phyloP scores from a whole-genome alignment of 1,140 invertebrate genomes.

The Lasaia peninsularis region DNA sequence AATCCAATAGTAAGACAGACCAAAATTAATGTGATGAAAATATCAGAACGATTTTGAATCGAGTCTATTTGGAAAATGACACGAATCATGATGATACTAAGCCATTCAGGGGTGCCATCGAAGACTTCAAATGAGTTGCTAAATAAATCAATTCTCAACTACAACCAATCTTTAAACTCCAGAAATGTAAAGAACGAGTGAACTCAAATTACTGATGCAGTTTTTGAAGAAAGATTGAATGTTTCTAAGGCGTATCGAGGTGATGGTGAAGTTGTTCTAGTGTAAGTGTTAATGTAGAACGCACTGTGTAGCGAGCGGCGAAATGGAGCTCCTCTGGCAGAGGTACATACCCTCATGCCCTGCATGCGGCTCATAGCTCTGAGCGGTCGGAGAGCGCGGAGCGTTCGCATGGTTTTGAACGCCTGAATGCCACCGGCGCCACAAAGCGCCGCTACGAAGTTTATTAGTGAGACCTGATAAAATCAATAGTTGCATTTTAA shows the following conservation, averaged over 20 bases:
- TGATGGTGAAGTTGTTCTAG: slow-evolving; percentile 40
- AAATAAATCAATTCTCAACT: slow-evolving; percentile 47
- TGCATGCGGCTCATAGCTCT: slow-evolving; percentile 98
- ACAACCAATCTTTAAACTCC: slow-evolving; percentile 46
- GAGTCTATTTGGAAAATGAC: slow-evolving; percentile 41
- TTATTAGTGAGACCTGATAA: slow-evolving; percentile 95
- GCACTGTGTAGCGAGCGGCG: slow-evolving; percentile 38
- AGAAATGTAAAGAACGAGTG: slow-evolving; percentile 28
- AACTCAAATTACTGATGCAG: slow-evolving; percentile 44
- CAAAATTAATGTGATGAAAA: slow-evolving; percentile 55
- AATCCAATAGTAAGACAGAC: slow-evolving; percentile 57
- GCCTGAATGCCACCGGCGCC: slow-evolving; percentile 97
- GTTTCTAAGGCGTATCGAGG: slow-evolving; percentile 22
- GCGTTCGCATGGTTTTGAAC: slow-evolving; percentile 98
- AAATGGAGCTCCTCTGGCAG: slow-evolving; percentile 43
- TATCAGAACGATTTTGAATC: slow-evolving; percentile 32
- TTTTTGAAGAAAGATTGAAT: slow-evolving; percentile 28
- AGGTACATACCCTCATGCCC: slow-evolving; percentile 95
- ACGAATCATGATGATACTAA: slow-evolving; percentile 69
- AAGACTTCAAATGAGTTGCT: slow-evolving; percentile 60
- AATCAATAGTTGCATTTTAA: slow-evolving; percentile 56
- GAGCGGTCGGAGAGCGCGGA: slow-evolving; percentile 95
- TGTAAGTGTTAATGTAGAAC: slow-evolving; percentile 30
- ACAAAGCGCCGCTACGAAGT: slow-evolving; percentile 95
- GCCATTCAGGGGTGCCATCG: slow-evolving; percentile 73